phyloP scores from a whole-genome alignment of 2,113 vertebrate genomes.

The Podiceps cristatus region DNA sequence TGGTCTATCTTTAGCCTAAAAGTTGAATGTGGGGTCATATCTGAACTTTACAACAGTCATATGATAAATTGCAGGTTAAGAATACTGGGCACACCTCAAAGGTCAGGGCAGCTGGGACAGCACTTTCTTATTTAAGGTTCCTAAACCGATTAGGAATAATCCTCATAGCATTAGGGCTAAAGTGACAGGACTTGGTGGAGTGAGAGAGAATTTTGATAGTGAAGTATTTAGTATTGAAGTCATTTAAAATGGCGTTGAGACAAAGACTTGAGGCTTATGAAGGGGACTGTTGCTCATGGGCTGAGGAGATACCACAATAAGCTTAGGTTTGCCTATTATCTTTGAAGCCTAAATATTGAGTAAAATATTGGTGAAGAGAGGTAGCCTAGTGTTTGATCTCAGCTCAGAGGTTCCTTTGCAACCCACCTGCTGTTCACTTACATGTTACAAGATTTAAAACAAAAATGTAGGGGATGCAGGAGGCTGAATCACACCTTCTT shows the following conservation, averaged over 20 bases:
- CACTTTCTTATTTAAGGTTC: conserved; percentile 16
- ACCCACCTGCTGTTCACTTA: background rate
- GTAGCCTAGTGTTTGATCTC: background rate
- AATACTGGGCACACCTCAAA: background rate
- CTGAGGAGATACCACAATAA: background rate
- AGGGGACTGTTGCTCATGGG: background rate
- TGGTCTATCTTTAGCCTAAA: conserved; percentile 55
- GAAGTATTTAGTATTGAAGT: background rate
- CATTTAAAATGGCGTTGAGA: background rate
- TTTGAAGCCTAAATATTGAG: background rate
- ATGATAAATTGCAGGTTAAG: conserved; percentile 40
- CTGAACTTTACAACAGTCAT: conserved; percentile 51
- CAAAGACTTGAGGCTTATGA: background rate
- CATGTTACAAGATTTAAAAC: background rate
- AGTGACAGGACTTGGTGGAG: background rate
- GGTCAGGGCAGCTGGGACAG: conserved; percentile 34
- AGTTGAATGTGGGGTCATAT: background rate
- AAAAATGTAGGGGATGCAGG: background rate
- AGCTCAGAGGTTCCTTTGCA: background rate
- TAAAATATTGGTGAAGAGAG: background rate
- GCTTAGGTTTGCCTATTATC: background rate
- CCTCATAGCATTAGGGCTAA: background rate
- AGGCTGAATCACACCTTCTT: background rate
- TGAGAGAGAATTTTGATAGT: background rate
- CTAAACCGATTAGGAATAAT: background rate